These are phyloP conservation scores for Aspidiotus destructor DNA, from an alignment of 2,888 invertebrate genomes.

Conservation along the genomic window DNA sequence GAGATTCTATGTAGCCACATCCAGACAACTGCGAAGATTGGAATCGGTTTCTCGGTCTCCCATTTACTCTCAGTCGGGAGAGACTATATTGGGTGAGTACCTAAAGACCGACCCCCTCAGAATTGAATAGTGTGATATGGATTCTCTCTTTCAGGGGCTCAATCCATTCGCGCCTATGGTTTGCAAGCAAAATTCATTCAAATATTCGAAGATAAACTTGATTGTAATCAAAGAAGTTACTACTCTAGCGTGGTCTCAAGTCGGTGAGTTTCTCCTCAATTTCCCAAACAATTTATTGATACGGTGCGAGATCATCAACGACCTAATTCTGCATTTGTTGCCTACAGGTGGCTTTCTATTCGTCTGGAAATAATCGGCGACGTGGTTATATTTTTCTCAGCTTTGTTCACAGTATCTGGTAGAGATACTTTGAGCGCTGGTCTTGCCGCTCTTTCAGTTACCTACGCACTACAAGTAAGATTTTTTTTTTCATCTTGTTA, in stretches of 20 bases:
- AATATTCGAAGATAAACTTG: slow-evolving; percentile 82
- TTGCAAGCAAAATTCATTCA: slow-evolving; percentile 71
- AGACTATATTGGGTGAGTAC: slow-evolving; percentile 65
- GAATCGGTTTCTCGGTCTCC: slow-evolving; percentile 91
- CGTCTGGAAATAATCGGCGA: slow-evolving; percentile 95
- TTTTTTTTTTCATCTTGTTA: not conserved
- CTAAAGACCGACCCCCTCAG: too few species aligned
- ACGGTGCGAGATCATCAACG: not conserved
- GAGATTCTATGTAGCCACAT: slow-evolving; percentile 88
- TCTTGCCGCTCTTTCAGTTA: slow-evolving; percentile 77
- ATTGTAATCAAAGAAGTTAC: slow-evolving; percentile 85
- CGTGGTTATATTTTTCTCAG: slow-evolving; percentile 86
- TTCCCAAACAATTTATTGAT: not conserved
- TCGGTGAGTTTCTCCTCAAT: slow-evolving; percentile 43
- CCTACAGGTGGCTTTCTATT: slow-evolving; percentile 80
- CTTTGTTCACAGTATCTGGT: slow-evolving; percentile 80
- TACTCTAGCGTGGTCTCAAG: slow-evolving; percentile 88
- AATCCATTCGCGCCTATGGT: slow-evolving; percentile 76
- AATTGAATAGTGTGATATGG: not conserved
- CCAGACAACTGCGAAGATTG: slow-evolving; percentile 83
- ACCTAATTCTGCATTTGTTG: not conserved
- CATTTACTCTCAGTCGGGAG: slow-evolving; percentile 93
- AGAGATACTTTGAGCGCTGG: slow-evolving; percentile 63
- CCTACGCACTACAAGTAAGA: slow-evolving; percentile 69
- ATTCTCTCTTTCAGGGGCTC: slow-evolving; percentile 46